These are phyloP conservation scores for Siderastrea radians DNA, from an alignment of 92 coral and sea anemone species.

Conservation along the genomic window DNA sequence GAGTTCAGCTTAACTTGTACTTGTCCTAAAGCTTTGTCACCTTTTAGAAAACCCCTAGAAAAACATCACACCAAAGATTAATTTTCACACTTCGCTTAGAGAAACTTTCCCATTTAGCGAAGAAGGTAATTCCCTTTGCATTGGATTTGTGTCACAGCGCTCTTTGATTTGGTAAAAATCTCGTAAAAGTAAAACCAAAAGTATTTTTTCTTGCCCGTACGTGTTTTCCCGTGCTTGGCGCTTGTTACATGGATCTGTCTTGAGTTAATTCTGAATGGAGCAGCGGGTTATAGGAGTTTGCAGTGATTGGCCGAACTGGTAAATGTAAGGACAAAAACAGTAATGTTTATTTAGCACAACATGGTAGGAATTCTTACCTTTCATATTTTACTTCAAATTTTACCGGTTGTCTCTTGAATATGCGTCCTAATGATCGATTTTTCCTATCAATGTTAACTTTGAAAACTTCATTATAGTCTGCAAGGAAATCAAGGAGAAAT, in stretches of 20 bases:
- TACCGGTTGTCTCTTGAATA: conserved; percentile 89
- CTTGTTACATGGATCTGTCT: too few relatives aligned
- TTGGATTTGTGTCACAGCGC: too few relatives aligned
- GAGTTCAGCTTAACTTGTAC: conserved; percentile 87
- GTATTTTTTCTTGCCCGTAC: too few relatives aligned
- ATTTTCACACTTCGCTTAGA: background rate
- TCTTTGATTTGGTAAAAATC: too few relatives aligned
- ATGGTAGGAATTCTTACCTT: conserved; percentile 66
- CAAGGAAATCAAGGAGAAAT: background rate
- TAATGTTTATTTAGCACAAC: background rate
- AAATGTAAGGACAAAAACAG: background rate
- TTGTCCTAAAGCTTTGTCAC: conserved; percentile 96
- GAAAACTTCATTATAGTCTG: conserved; percentile 93
- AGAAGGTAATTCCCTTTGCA: background rate
- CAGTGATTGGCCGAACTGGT: too few relatives aligned
- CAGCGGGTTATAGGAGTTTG: too few relatives aligned
- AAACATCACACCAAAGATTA: background rate
- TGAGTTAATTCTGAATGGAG: too few relatives aligned
- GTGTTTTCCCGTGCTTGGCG: too few relatives aligned
- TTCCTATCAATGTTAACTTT: conserved; percentile 96
- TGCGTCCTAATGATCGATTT: conserved; percentile 86
- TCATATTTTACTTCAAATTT: conserved; percentile 93
- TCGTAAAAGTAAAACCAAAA: too few relatives aligned
- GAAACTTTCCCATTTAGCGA: too few relatives aligned
- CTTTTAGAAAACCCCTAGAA: conserved; percentile 93